Evolutionary conservation across 2,797 vertebrate genomes (phyloP).

Genomic region (Babyrousa celebensis): DNA sequence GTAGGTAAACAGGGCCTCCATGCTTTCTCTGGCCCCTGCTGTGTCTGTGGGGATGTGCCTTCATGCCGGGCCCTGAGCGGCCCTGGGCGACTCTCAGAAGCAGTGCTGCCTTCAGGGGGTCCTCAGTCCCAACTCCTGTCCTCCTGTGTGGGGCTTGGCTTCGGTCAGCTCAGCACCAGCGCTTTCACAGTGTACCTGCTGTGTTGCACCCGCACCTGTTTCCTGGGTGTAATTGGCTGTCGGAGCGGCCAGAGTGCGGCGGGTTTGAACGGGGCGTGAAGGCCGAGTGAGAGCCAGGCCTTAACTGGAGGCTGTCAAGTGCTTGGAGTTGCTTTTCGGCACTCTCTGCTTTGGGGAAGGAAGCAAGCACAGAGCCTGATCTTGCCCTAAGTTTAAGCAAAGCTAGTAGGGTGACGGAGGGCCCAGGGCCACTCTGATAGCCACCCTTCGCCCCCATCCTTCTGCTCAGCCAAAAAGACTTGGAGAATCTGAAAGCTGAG

Average conservation of each 20-base stretch:
- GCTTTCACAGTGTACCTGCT: fast-evolving
- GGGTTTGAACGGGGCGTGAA: not conserved
- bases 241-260: too few species aligned
- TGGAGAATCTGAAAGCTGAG: conserved; percentile 99
- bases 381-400: not conserved
- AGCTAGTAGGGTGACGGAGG: not conserved
- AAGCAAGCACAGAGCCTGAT: not conserved
- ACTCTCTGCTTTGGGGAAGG: not conserved
- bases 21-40: not conserved
- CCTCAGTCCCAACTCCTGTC: too few species aligned
- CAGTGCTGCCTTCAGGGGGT: not conserved
- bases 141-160: fast-evolving
- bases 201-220: fast-evolving
- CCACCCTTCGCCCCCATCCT: conserved; percentile 12
- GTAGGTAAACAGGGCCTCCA: fast-evolving
- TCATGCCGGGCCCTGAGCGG: not conserved
- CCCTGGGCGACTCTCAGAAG: too few species aligned
- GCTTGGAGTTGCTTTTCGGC: not conserved
- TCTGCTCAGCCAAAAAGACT: conserved; percentile 96
- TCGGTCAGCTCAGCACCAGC: not conserved
- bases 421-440: conserved; percentile 35
- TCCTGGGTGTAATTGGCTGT: not conserved
- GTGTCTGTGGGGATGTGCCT: not conserved
- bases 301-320: not conserved
- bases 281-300: not conserved